Evolutionary conservation across 2,113 vertebrate species (phyloP).

Genomic region (Rhynchopsitta pachyrhyncha): DNA sequence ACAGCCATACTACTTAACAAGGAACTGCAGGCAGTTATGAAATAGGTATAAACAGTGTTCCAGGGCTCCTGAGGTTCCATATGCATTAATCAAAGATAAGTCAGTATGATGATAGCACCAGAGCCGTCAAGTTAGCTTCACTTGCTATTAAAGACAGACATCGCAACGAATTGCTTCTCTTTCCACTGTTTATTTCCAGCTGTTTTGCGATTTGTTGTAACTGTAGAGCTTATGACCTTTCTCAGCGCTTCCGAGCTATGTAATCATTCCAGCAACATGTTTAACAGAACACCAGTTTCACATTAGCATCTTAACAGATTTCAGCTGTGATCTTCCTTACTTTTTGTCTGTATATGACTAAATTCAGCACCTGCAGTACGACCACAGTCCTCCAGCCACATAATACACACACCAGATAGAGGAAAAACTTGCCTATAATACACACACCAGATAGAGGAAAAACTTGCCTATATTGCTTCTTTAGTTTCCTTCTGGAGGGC

Average conservation of each 20-base stretch:
- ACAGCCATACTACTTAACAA: neutral
- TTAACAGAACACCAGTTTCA: neutral
- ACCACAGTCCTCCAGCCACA: neutral
- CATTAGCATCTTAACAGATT: neutral
- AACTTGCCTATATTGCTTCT: neutral
- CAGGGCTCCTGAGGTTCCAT: neutral
- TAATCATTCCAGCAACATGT: neutral
- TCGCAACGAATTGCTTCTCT: neutral
- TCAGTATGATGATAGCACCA: neutral
- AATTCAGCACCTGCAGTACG: neutral
- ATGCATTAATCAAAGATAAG: neutral
- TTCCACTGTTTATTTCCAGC: neutral
- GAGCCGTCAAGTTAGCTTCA: neutral
- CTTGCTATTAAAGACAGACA: neutral
- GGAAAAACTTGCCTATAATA: neutral
- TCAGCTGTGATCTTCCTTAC: neutral
- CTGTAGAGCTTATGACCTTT: neutral
- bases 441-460: neutral
- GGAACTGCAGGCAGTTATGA: neutral
- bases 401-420: rapidly evolving
- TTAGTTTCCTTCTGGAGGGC: neutral
- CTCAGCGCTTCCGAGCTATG: neutral
- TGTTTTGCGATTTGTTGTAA: neutral
- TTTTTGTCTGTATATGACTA: neutral
- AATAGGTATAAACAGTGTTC: neutral